Evolutionary conservation across 2,113 vertebrate species (phyloP).

Genomic region (Nibea coibor): DNA sequence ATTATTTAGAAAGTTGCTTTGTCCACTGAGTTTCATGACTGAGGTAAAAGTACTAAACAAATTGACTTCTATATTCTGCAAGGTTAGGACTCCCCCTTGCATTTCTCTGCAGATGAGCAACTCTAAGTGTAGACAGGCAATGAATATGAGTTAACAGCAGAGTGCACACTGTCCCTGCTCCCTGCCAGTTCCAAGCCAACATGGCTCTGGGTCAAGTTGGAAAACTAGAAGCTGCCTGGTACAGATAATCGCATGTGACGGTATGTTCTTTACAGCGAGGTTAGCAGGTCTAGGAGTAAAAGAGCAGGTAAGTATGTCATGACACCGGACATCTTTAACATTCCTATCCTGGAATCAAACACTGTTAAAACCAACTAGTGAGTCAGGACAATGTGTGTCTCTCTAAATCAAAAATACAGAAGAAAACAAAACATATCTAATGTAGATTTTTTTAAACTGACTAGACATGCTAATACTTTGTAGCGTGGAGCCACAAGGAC

Average conservation of each 20-base stretch:
- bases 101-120: background rate
- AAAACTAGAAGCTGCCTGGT: constrained; percentile 45
- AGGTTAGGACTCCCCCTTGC: background rate
- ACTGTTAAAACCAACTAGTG: background rate
- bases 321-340: background rate
- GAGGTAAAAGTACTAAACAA: constrained; percentile 1
- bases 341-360: background rate
- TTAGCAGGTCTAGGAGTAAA: background rate
- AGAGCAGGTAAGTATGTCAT: background rate
- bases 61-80: background rate
- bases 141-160: constrained; percentile 14
- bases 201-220: constrained; percentile 45
- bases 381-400: background rate
- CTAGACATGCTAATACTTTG: background rate
- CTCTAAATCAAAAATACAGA: background rate
- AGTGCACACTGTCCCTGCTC: constrained; percentile 13
- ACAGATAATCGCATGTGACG: constrained; percentile 45
- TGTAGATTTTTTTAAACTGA: too few relatives aligned
- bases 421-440: background rate
- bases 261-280: constrained; percentile 12
- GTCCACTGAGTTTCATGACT: background rate
- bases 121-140: background rate
- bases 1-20: background rate
- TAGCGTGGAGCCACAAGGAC: background rate
- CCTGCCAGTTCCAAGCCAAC: constrained; percentile 1